Base-by-base conservation (phyloP, 1,140 invertebrate species). In the Atta texana region DNA sequence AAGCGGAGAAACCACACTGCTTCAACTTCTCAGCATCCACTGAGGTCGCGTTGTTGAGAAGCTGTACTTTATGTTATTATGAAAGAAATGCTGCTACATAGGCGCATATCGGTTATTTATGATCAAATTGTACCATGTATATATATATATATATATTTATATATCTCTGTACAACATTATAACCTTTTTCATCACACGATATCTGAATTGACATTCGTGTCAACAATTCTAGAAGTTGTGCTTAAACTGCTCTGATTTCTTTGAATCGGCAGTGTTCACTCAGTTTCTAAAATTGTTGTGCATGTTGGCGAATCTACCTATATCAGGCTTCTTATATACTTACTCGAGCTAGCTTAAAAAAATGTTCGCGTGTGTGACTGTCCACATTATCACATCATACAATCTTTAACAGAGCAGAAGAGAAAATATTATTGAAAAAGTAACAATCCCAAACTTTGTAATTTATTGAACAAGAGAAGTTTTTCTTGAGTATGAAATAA, bases 31-130 rank as follows among this genome's bases (percentile, higher is more conserved):
- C 89, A 92, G 64, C 91, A 93, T 89, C 90, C 91, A 92, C 77
- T 71, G 87, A 90, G 88, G 85, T 92, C 91, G 91, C 91, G 92
- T 90, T 91, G 90, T 90, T 92, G 93, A 91, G 87, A 91, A 91
- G 89, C 57, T 66, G 72, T 88, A 91, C 18, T 93, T 88, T 88
- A 69, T 89, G 72, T 85, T 78, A 72, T 82, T 93, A 78, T 92
- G 77, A 44, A 78, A 86, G 59, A 90, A 84, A 77, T 85, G 86
- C 92, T 91, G 84, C 72, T 92, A 88, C 72, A 92, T 91, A 93
- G 87, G 89, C 91, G 93, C 93, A 93, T 94, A 90, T 92, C 91
- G 91, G 87, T 91, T 93, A 92, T 93, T 93, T 94, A 92, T 94
- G 90, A 93, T 93, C 91, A 90, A 90, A 93, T 80, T 93, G 88